phyloP scores from a whole-genome alignment of 2,888 invertebrate genomes.

The Alentia gelatinosa region DNA sequence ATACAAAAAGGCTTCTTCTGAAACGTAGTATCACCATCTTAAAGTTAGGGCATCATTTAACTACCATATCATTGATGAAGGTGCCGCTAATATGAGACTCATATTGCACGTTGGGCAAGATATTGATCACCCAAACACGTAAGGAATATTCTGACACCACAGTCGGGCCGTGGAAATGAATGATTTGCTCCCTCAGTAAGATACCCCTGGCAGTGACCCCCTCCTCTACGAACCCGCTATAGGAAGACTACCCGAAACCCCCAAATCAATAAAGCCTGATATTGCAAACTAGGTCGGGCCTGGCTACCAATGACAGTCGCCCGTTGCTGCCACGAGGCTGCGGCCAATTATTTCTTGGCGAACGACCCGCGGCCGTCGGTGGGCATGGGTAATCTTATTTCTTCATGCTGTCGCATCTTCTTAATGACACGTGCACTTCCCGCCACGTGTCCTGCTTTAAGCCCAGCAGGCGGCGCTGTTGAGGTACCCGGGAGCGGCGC shows the following conservation, averaged over 20 bases:
- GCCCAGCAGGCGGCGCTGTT: neutral
- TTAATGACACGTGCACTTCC: neutral
- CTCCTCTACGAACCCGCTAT: no score
- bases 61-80: no score
- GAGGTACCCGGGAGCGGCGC: neutral
- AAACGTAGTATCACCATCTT: no score
- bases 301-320: neutral
- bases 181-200: neutral
- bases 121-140: neutral
- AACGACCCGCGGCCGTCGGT: neutral
- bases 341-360: slow-evolving; percentile 13
- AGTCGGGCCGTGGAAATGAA: neutral
- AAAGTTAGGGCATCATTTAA: no score
- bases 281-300: slow-evolving; percentile 27
- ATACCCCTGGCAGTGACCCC: neutral
- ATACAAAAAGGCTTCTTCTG: no score
- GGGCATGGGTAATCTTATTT: slow-evolving; percentile 21
- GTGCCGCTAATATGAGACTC: neutral
- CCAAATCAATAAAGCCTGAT: neutral
- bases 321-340: neutral
- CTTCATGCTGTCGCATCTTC: slow-evolving; percentile 45
- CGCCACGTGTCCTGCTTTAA: neutral
- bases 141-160: neutral
- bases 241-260: neutral
- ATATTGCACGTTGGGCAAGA: neutral